Conservation (phyloP, 2,113 vertebrate species). For the Oncorhynchus mykiss region DNA sequence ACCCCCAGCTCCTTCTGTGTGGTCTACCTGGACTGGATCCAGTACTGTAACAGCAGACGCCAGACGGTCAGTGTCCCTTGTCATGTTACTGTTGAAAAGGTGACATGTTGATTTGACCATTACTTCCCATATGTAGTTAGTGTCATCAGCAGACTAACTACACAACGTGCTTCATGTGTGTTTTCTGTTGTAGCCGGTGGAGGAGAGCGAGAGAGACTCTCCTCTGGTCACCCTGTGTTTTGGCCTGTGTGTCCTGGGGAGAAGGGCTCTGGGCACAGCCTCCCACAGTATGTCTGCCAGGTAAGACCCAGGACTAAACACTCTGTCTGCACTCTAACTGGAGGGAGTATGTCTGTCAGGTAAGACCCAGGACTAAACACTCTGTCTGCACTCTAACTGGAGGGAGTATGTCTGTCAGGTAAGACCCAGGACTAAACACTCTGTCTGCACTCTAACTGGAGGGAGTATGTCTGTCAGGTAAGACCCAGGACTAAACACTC, state of each 20-base stretch:
- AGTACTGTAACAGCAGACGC: constrained; percentile 87
- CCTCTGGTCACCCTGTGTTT: constrained; percentile 86
- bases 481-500: constrained; percentile 7
- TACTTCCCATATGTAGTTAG: background rate
- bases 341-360: constrained; percentile 87
- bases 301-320: constrained; percentile 53
- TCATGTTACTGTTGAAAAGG: background rate
- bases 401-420: constrained; percentile 84
- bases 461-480: constrained; percentile 85
- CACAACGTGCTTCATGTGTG: too few species aligned
- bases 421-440: constrained; percentile 13
- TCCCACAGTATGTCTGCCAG: constrained; percentile 93
- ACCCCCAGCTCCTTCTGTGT: constrained; percentile 83
- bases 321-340: background rate
- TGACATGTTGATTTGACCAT: background rate
- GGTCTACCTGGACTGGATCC: constrained; percentile 88
- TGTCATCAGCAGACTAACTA: too few species aligned
- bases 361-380: constrained; percentile 40
- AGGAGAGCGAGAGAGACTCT: constrained; percentile 82
- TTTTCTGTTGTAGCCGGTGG: constrained; percentile 74
- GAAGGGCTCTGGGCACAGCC: constrained; percentile 85
- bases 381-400: too few species aligned
- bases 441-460: too few species aligned
- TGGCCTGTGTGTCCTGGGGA: constrained; percentile 85
- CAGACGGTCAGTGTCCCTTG: constrained; percentile 72